A percentile compares a stretch with the other conserved stretches of the same genome.
These are phyloP conservation scores for Cryptocheilus praepositus DNA, from an alignment of 2,888 invertebrate species.

Conservation along the genomic window DNA sequence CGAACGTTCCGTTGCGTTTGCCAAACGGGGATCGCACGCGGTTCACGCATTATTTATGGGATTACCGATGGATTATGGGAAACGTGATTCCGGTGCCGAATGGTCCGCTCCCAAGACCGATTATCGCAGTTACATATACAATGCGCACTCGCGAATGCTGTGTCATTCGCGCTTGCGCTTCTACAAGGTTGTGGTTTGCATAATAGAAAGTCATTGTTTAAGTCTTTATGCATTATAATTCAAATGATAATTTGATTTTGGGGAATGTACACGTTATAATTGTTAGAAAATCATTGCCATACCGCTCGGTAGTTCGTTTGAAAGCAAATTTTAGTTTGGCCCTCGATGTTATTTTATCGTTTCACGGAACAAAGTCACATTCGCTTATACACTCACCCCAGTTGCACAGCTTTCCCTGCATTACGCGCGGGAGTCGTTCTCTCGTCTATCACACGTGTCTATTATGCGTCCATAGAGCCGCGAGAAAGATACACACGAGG, in stretches of 20 bases:
- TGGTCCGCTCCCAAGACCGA: constrained; percentile 50
- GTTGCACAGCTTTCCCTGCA: constrained; percentile 14
- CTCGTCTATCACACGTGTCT: constrained; percentile 56
- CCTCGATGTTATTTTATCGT: too few relatives aligned
- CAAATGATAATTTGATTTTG: too few relatives aligned
- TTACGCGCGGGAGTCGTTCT: constrained; percentile 26
- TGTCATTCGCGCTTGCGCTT: constrained; percentile 21
- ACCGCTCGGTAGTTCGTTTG: too few relatives aligned
- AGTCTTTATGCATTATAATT: too few relatives aligned
- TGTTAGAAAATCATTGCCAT: too few relatives aligned
- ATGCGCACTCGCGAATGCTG: constrained; percentile 13
- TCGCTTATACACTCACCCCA: constrained; percentile 22
- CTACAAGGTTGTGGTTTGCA: neutral
- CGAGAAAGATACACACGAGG: constrained; percentile 59
- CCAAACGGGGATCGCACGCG: constrained; percentile 47
- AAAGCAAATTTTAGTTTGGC: too few relatives aligned
- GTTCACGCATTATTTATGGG: constrained; percentile 66
- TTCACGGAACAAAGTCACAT: constrained; percentile 7
- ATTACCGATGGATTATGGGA: constrained; percentile 66
- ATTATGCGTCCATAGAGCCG: constrained; percentile 58
- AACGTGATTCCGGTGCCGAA: constrained; percentile 61
- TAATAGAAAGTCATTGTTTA: too few relatives aligned
- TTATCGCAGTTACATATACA: constrained; percentile 32
- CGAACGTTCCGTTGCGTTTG: constrained; percentile 45
- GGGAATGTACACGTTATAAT: too few relatives aligned